Conservation (phyloP, 2,888 invertebrate genomes). For the Platypus cylindrus region DNA sequence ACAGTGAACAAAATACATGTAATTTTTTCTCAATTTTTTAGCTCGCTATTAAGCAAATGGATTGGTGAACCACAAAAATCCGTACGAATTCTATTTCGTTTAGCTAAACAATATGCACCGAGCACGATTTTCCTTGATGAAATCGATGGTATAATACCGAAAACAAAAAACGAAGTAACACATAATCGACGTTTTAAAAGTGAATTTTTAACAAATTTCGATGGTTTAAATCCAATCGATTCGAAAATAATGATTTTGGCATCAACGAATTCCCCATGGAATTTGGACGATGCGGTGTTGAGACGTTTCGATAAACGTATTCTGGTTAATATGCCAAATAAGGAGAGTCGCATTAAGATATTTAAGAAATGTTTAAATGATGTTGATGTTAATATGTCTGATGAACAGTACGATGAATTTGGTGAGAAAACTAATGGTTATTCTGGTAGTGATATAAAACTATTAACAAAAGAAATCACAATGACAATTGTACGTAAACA, state of each 20-base stretch:
- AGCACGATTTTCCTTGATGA: slow-evolving; percentile 90
- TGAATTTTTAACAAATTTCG: slow-evolving; percentile 76
- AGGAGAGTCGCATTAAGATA: slow-evolving; percentile 51
- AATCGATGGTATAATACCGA: slow-evolving; percentile 70
- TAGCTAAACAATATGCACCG: slow-evolving; percentile 67
- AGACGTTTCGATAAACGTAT: slow-evolving; percentile 81
- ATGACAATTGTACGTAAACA: slow-evolving; percentile 61
- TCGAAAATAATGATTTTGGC: slow-evolving; percentile 68
- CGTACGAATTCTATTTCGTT: slow-evolving; percentile 74
- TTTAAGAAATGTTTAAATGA: slow-evolving; percentile 49
- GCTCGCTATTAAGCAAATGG: slow-evolving; percentile 90
- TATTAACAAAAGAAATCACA: slow-evolving; percentile 79
- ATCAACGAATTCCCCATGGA: slow-evolving; percentile 90
- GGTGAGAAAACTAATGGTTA: slow-evolving; percentile 55
- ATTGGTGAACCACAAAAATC: slow-evolving; percentile 92
- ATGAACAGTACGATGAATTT: slow-evolving; percentile 35
- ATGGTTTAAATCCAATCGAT: slow-evolving; percentile 53
- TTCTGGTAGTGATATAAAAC: slow-evolving; percentile 78
- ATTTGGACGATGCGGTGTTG: slow-evolving; percentile 77
- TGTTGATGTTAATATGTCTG: slow-evolving; percentile 20
- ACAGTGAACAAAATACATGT: too few relatives aligned
- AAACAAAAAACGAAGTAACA: slow-evolving; percentile 61
- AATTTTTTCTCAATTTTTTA: slow-evolving; percentile 33
- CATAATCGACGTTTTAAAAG: slow-evolving; percentile 79
- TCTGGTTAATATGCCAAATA: slow-evolving; percentile 63